Conservation (phyloP, 2,888 invertebrate species). For the Ceriagrion tenellum region DNA sequence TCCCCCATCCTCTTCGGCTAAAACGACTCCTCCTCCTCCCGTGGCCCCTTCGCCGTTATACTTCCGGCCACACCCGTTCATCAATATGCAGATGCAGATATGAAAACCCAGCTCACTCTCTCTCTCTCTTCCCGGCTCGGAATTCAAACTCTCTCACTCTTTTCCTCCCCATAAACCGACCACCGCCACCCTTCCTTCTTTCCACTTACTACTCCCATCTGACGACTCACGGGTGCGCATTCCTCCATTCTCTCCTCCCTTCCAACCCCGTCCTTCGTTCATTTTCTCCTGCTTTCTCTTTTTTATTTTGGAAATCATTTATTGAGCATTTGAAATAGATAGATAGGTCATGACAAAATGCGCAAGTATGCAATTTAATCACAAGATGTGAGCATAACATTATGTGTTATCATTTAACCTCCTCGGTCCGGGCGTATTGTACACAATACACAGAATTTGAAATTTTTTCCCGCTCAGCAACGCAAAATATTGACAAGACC, state of each 20-base stretch:
- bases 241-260: background rate
- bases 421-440: too few relatives aligned
- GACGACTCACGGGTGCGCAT: background rate
- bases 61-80: constrained; percentile 65
- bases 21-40: background rate
- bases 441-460: too few relatives aligned
- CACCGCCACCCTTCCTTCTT: background rate
- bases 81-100: constrained; percentile 65
- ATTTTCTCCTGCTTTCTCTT: background rate
- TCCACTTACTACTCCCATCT: background rate
- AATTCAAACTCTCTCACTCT: background rate
- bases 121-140: background rate
- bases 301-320: too few relatives aligned
- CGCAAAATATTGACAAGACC: too few relatives aligned
- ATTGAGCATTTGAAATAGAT: too few relatives aligned
- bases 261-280: background rate
- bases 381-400: too few relatives aligned
- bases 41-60: constrained; percentile 27
- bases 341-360: too few relatives aligned
- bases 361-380: too few relatives aligned
- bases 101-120: constrained; percentile 44
- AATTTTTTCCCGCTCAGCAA: too few relatives aligned
- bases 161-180: background rate
- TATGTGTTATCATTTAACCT: too few relatives aligned
- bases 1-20: background rate